Conservation (phyloP, 1,140 invertebrate species). For the Zaprionus gabonicus region DNA sequence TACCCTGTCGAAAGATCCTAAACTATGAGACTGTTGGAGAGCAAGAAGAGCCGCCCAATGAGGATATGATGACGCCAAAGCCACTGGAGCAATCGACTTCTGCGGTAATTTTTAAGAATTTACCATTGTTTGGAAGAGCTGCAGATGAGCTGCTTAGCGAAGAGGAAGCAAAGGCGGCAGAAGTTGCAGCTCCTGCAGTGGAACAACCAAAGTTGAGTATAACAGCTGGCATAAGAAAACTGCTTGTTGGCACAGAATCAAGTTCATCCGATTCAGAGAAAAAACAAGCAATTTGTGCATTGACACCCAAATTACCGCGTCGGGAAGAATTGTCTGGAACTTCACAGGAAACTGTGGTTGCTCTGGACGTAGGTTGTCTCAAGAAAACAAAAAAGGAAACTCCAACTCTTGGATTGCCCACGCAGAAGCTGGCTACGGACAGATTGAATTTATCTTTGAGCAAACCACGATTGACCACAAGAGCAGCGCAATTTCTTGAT, state of each 20-base stretch:
- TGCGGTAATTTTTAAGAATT: constrained; percentile 1
- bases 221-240: background rate
- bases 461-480: background rate
- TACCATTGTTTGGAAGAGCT: constrained; percentile 6
- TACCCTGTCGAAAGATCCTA: constrained; percentile 18
- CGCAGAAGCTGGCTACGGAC: background rate
- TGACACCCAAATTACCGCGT: background rate
- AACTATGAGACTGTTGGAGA: background rate
- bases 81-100: background rate
- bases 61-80: background rate
- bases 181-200: background rate
- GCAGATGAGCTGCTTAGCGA: background rate
- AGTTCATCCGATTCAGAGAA: background rate
- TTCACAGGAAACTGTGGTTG: background rate
- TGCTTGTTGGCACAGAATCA: background rate
- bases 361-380: background rate
- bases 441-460: background rate
- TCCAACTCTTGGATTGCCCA: background rate
- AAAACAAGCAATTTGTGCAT: background rate
- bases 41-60: background rate
- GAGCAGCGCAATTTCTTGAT: too few relatives aligned
- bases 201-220: background rate
- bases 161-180: background rate
- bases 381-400: background rate
- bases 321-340: background rate